Base-by-base conservation (phyloP, 92 coral and sea anemone species). In the Blastomussa wellsi region DNA sequence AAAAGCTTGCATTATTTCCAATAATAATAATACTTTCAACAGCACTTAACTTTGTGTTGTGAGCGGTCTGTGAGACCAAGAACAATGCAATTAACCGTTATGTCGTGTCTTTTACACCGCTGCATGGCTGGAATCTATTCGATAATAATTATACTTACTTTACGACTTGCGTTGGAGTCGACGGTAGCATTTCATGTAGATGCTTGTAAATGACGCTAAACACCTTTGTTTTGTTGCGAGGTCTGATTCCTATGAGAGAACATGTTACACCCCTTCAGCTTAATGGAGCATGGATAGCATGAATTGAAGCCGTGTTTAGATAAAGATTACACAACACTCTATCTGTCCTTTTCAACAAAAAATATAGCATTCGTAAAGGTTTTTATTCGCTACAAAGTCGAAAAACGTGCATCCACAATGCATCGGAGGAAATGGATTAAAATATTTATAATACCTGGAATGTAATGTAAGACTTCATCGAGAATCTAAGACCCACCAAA, bases 121-220 rank as follows among this genome's bases (percentile, higher is more conserved):
- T 62, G 35, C 35, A n/a, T 28, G 0, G 17, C 11, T 62, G 17
- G 68, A 62, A 62, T 14, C 57, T 3, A 5, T 51, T 51, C 15
- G 32, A 62, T 62, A 62, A 26, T 16, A 11, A 26, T 5, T 62
- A 26, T 67, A 86, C 93, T 82, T 82, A 86, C 93, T 32, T 24
- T 33, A 16, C 57, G 24, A 79, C 32, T 28, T 68, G 39, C 29
- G 8, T 17, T 1, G 37, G 69, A 15, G 44, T 62, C 48, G 53
- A 84, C 35, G 93, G 90, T 24, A 91, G 3, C 80, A 89, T 71
- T 57, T 89, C 75, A 51, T 78, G 75, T 76, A 91, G 74, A n/a
- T 76, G 77, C 75, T 68, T 82, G 88, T 89, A 91, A 33, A 91
- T 77, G 53, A 82, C 92, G 42, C 94, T 91, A 73, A 91, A 91